Percentiles rank a stretch among this genome's conserved stretches.
These are phyloP conservation scores for Stomatorhinus ivindoensis DNA, from an alignment of 2,113 vertebrate genomes.

Conservation along the genomic window DNA sequence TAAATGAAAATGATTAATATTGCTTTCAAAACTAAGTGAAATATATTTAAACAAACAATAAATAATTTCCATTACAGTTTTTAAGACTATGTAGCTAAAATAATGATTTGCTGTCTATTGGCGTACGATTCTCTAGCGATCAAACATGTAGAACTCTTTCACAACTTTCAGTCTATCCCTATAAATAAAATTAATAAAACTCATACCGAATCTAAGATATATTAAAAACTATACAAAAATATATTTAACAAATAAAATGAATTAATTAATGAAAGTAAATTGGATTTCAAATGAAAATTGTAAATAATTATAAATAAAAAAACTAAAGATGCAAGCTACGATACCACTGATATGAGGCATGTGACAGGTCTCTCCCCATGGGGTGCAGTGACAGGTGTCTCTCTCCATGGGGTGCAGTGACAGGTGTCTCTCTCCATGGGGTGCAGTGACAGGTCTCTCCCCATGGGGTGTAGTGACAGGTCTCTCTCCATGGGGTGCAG, in stretches of 20 bases:
- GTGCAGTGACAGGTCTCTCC: no score
- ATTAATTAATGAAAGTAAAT: neutral
- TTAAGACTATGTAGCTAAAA: neutral
- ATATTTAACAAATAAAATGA: neutral
- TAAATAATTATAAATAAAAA: neutral
- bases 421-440: neutral
- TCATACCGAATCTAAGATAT: neutral
- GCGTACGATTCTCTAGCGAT: neutral
- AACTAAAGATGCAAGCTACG: neutral
- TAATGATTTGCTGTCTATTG: neutral
- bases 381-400: neutral
- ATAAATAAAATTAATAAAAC: neutral
- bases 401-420: neutral
- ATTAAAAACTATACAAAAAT: neutral
- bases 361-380: neutral
- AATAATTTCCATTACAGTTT: neutral
- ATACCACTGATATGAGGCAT: neutral
- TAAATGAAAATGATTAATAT: neutral
- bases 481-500: no score
- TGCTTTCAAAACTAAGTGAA: neutral
- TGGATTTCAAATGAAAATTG: neutral
- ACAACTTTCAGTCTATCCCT: neutral
- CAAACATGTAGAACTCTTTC: neutral
- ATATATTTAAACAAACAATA: neutral
- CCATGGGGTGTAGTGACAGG: no score